Evolutionary conservation across 2,888 invertebrate genomes (phyloP), one percentile per base, ranked within the genome.

Genomic region (Drosophila atroscutellata): DNA sequence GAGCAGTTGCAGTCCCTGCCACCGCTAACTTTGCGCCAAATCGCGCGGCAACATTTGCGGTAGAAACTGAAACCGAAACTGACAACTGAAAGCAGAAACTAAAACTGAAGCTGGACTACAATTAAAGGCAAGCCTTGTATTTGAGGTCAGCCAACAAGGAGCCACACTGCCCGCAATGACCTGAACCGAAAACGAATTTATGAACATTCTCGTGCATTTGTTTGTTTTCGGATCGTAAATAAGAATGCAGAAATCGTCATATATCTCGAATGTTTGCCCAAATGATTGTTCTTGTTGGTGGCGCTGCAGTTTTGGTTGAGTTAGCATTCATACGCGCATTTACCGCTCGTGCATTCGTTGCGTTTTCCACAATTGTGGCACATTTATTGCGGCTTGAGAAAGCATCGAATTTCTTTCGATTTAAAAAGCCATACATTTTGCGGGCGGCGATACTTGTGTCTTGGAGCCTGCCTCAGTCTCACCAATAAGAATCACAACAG

Each of bases 391-490:
- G 75, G 74, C 83, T 83, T 84, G 75, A 86, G 76, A 68, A 81
- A 80, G 77, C 81, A 78, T 83, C 71, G 80, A 86, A 83, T 83
- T 86, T 88, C 81, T 72, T 86, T 86, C 83, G 84, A 86, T 86
- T 87, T 86, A 84, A 87, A 84, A 84, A 68, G 64, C 76, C 72
- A 88, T 88, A 86, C 80, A 88, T 80, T 80, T 30, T 37, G 20
- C 4, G 30, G 28, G 30, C 57, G 42, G 59, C 36, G n/a, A 11
- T 7, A 20, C 24, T 45, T 55, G 47, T 30, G 56, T 47, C 63
- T 75, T 68, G 54, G 59, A 28, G 62, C 28, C n/a, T 39, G 72
- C 65, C 63, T 47, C 50, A 11, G 69, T 56, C 72, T 18, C 36
- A 55, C 67, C 71, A 72, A 68, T 72, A 59, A 52, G 63, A 75